Evolutionary conservation across 2,888 invertebrate species (phyloP).

Genomic region (Choreutis nemorana): DNA sequence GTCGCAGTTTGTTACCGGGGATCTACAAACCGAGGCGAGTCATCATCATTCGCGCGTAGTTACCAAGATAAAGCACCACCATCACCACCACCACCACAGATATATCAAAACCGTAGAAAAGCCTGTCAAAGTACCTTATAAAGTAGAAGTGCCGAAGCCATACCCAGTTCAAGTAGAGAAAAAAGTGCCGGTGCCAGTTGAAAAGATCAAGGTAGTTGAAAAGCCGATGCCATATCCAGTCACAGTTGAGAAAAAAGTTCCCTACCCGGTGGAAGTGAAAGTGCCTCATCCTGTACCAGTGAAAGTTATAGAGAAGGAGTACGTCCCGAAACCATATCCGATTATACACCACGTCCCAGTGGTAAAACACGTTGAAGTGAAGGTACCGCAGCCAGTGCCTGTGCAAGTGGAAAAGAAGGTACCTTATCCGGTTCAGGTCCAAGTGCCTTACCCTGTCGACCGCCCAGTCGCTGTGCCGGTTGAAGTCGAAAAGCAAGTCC

Average conservation of each 20-base stretch:
- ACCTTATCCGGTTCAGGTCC: conserved; percentile 44
- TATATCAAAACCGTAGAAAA: conserved; percentile 69
- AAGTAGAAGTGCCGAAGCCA: conserved; percentile 67
- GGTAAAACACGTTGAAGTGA: conserved; percentile 43
- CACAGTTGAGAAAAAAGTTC: conserved; percentile 51
- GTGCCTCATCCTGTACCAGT: conserved; percentile 58
- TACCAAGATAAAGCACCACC: conserved; percentile 67
- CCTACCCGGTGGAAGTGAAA: conserved; percentile 49
- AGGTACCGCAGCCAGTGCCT: conserved; percentile 45
- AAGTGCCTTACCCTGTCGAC: conserved; percentile 36
- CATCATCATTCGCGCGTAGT: conserved; percentile 26
- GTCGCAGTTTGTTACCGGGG: conserved; percentile 22
- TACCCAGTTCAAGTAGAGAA: conserved; percentile 53
- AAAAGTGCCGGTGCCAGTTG: conserved; percentile 38
- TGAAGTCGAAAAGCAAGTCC: conserved; percentile 46
- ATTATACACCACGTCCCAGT: conserved; percentile 51
- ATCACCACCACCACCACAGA: conserved; percentile 72
- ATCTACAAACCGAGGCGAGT: conserved; percentile 34
- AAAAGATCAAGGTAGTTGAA: conserved; percentile 29
- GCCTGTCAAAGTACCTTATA: conserved; percentile 51
- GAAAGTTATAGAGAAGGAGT: conserved; percentile 58
- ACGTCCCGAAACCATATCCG: conserved; percentile 54
- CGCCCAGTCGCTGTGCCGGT: conserved; percentile 45
- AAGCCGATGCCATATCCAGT: conserved; percentile 42
- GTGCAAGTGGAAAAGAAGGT: conserved; percentile 46